Percentiles rank a stretch among this genome's conserved stretches.
These are phyloP conservation scores for Luscinia megarhynchos DNA, from an alignment of 2,797 vertebrate species.

Conservation along the genomic window DNA sequence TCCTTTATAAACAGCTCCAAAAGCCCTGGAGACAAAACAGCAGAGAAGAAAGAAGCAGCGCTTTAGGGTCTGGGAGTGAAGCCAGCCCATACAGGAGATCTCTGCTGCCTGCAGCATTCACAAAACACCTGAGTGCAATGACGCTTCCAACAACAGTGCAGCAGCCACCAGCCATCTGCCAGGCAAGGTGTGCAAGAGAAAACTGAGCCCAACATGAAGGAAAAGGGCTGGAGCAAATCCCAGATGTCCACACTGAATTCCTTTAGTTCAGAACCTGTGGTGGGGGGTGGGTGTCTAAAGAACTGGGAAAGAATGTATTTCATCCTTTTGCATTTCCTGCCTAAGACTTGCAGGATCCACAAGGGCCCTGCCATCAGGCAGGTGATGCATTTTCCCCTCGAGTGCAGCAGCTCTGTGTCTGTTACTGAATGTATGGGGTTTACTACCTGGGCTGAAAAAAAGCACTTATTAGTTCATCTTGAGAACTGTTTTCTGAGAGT, in stretches of 20 bases:
- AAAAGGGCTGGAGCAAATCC: not conserved
- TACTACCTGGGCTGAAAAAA: not conserved
- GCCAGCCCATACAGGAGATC: not conserved
- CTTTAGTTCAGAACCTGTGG: not conserved
- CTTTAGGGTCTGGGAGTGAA: not conserved
- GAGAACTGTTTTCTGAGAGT: not conserved
- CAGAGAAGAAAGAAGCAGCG: not conserved
- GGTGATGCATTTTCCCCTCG: not conserved
- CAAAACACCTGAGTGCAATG: not conserved
- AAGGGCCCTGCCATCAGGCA: not conserved
- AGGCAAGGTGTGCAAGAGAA: not conserved
- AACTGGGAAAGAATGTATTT: not conserved
- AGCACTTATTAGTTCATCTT: not conserved
- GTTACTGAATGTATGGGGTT: not conserved
- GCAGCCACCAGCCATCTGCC: not conserved
- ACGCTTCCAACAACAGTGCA: not conserved
- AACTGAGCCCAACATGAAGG: not conserved
- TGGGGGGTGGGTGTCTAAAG: not conserved
- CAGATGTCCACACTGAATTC: not conserved
- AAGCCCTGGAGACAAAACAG: slow-evolving; percentile 82
- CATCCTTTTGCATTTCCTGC: not conserved
- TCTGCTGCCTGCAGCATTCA: not conserved
- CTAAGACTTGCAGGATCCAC: not conserved
- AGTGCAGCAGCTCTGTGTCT: not conserved
- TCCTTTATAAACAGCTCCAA: slow-evolving; percentile 93